Evolutionary conservation across 1,140 invertebrate species (phyloP).

Genomic region (Geopemphigus sp.): DNA sequence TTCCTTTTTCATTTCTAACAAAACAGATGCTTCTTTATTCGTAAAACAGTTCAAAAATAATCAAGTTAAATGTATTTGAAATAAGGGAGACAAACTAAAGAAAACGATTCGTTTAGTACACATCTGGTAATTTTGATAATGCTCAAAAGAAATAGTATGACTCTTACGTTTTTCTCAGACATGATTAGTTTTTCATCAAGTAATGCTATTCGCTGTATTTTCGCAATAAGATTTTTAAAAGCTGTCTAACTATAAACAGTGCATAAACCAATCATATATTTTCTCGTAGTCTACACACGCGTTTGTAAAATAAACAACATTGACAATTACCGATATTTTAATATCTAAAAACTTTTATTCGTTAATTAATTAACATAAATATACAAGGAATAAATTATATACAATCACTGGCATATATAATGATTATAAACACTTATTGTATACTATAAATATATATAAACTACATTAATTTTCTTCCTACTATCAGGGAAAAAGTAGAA

Average conservation of each 20-base stretch:
- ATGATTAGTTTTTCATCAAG: conserved; percentile 18
- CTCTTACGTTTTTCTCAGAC: background rate
- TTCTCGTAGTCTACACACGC: no score
- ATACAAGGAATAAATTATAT: no score
- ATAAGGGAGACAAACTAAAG: background rate
- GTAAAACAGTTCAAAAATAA: background rate
- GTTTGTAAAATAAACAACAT: background rate
- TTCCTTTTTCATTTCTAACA: background rate
- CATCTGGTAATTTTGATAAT: conserved; percentile 1
- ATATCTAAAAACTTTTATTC: background rate
- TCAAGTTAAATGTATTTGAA: conserved; percentile 2
- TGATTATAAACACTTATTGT: no score
- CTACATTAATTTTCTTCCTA: no score
- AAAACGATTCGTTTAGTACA: conserved; percentile 15
- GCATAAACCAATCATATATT: no score
- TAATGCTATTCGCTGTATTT: conserved; percentile 9
- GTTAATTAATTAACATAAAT: background rate
- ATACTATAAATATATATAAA: no score
- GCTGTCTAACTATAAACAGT: no score
- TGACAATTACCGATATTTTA: background rate
- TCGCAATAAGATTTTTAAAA: background rate
- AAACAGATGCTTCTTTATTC: background rate
- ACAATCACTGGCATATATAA: no score
- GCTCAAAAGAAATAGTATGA: background rate
- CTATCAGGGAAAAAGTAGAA: no score